phyloP scores from a whole-genome alignment of 1,140 invertebrate genomes.

The Neodiprion virginianus region DNA sequence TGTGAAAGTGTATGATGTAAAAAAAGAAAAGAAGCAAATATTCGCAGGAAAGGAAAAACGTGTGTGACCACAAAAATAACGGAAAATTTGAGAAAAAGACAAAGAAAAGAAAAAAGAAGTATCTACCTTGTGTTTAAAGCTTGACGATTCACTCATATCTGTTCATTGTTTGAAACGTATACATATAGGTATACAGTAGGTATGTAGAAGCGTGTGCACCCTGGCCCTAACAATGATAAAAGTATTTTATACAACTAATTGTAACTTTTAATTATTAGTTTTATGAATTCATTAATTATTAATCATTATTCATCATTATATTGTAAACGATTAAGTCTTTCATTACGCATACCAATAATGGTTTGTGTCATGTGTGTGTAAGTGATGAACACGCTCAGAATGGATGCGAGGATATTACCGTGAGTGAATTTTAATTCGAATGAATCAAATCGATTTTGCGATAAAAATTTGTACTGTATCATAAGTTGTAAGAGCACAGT shows the following conservation, averaged over 20 bases:
- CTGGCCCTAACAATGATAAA: constrained; percentile 2
- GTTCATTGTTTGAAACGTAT: background rate
- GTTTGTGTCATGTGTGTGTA: background rate
- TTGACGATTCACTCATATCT: background rate
- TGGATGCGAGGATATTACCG: background rate
- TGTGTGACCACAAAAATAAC: no score
- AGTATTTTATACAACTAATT: constrained; percentile 8
- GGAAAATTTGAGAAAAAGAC: background rate
- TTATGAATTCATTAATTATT: constrained; percentile 4
- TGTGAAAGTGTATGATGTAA: no score
- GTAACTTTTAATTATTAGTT: constrained; percentile 4
- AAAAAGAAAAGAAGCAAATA: no score
- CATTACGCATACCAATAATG: background rate
- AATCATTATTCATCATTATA: background rate
- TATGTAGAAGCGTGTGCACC: background rate
- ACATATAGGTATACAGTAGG: no score
- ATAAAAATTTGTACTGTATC: background rate
- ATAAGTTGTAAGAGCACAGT: no score
- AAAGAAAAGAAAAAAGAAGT: background rate
- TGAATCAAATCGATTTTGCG: background rate
- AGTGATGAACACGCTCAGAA: constrained; percentile 3
- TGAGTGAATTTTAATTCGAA: background rate
- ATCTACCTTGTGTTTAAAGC: background rate
- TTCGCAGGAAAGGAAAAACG: no score
- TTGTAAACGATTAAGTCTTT: background rate